phyloP scores from a whole-genome alignment of 2,113 vertebrate species.

The Prunella fulvescens region DNA sequence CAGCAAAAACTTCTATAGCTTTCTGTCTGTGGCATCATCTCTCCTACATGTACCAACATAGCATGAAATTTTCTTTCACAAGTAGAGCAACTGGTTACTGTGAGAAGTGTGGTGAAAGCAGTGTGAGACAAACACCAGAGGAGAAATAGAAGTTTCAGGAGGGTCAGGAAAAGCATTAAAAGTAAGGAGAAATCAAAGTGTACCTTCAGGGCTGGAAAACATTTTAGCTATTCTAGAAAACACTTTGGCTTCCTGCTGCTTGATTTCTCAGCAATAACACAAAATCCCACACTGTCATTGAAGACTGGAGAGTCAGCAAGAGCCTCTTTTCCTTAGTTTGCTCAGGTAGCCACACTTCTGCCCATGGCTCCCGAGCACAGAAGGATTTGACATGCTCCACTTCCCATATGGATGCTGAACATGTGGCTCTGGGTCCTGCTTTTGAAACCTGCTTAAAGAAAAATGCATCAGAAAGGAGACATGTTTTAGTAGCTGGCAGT shows the following conservation, averaged over 20 bases:
- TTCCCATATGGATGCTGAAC: not conserved
- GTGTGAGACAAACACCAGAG: not conserved
- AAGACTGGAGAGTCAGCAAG: not conserved
- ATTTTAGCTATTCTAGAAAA: not conserved
- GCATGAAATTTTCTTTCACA: not conserved
- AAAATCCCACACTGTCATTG: not conserved
- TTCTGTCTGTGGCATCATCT: not conserved
- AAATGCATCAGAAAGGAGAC: not conserved
- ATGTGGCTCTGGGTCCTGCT: not conserved
- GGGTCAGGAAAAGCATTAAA: not conserved
- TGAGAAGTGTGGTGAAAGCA: not conserved
- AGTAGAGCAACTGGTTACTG: not conserved
- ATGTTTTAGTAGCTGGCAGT: not conserved
- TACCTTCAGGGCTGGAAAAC: not conserved
- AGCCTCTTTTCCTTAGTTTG: not conserved
- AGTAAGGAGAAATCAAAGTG: not conserved
- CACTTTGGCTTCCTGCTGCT: not conserved
- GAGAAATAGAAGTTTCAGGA: not conserved
- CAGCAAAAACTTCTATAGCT: not conserved
- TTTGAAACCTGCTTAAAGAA: not conserved
- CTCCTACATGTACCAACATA: not conserved
- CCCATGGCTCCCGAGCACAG: fast-evolving
- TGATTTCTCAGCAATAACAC: not conserved
- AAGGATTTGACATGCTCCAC: not conserved
- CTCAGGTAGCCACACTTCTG: not conserved